phyloP scores from a whole-genome alignment of 2,888 invertebrate genomes.

The Perdita meconis region DNA sequence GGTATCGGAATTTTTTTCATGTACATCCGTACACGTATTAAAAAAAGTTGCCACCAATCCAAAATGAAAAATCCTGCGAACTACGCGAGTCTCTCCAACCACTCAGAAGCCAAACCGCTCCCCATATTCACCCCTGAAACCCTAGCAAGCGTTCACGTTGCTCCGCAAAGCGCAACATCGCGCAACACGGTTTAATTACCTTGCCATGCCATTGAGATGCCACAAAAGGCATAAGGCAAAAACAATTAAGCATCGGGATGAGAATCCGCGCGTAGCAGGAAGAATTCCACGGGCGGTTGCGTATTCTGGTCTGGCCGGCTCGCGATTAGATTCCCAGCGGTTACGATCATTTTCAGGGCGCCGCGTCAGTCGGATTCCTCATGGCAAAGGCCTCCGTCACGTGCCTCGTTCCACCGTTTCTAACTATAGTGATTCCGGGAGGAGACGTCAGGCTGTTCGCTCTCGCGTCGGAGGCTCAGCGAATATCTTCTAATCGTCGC shows the following conservation, averaged over 20 bases:
- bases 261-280: constrained; percentile 1
- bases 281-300: constrained; percentile 22
- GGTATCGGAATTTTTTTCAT: too few relatives aligned
- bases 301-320: constrained; percentile 13
- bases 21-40: too few relatives aligned
- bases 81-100: too few relatives aligned
- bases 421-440: constrained; percentile 63
- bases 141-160: too few relatives aligned
- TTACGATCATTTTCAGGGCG: constrained; percentile 41
- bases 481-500: constrained; percentile 33
- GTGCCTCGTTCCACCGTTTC: constrained; percentile 48
- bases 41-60: too few relatives aligned
- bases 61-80: too few relatives aligned
- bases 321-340: constrained; percentile 40
- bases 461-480: constrained; percentile 7
- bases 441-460: constrained; percentile 47
- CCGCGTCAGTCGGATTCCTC: constrained; percentile 36
- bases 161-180: too few relatives aligned
- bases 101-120: too few relatives aligned
- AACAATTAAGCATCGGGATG: constrained; percentile 5
- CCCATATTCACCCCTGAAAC: too few relatives aligned
- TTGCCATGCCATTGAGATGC: too few relatives aligned
- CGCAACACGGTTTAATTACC: neutral
- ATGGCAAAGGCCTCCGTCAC: constrained; percentile 44
- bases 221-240: neutral